Conservation (phyloP, 2,888 invertebrate genomes). For the Volucella zonaria region DNA sequence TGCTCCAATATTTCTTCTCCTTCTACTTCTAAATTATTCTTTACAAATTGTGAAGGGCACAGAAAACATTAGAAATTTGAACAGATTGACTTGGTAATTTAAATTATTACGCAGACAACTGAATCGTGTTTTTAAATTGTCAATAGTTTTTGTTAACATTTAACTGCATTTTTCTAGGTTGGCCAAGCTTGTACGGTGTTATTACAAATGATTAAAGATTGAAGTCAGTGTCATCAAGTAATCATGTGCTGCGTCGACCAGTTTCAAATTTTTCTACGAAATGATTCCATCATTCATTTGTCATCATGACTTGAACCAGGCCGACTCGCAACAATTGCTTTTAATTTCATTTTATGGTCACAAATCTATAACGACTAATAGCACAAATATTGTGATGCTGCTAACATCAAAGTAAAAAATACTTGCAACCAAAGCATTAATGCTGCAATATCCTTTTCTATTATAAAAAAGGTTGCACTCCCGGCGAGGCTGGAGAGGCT, state of each 20-base stretch:
- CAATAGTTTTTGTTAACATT: constrained; percentile 22
- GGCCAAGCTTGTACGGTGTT: not conserved
- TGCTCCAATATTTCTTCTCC: too few species aligned
- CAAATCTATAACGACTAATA: not conserved
- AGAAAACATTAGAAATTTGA: not conserved
- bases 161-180: constrained; percentile 1
- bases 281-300: too few species aligned
- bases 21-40: not conserved
- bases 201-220: too few species aligned
- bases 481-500: not conserved
- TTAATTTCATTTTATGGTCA: not conserved
- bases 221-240: too few species aligned
- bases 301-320: constrained; percentile 17
- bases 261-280: too few species aligned
- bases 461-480: not conserved
- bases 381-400: not conserved
- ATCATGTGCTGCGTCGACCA: accelerated
- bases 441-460: not conserved
- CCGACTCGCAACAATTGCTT: not conserved
- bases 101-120: not conserved
- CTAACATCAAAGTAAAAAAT: not conserved
- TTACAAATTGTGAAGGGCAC: constrained; percentile 2
- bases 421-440: not conserved
- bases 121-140: constrained; percentile 6
- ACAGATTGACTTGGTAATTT: not conserved